Conservation (phyloP, 1,140 invertebrate genomes). For the Himalopsyche phryganea region DNA sequence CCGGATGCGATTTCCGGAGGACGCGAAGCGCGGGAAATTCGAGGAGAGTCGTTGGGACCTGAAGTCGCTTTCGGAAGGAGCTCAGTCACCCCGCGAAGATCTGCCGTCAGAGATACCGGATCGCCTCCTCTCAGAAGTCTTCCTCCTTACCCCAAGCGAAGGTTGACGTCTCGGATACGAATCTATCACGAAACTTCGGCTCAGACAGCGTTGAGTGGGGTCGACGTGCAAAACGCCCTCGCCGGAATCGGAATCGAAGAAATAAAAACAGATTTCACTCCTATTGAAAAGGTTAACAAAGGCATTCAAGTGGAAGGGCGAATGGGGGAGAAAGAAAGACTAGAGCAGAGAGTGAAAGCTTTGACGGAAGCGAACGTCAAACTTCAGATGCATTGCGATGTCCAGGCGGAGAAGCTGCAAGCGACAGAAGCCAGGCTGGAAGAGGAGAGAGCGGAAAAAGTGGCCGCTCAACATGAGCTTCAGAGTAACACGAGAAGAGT, state of each 20-base stretch:
- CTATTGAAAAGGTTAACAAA: constrained; percentile 41
- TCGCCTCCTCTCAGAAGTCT: constrained; percentile 47
- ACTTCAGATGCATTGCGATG: constrained; percentile 38
- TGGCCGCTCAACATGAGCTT: constrained; percentile 67
- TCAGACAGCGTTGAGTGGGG: constrained; percentile 69
- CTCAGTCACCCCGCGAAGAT: constrained; percentile 45
- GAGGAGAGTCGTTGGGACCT: constrained; percentile 45
- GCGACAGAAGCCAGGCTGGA: constrained; percentile 54
- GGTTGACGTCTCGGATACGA: constrained; percentile 52
- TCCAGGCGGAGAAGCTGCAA: constrained; percentile 47
- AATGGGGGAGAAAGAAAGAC: constrained; percentile 57
- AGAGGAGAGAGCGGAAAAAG: constrained; percentile 65
- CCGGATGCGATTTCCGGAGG: constrained; percentile 49
- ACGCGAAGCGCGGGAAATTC: constrained; percentile 40
- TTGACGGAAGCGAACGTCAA: constrained; percentile 41
- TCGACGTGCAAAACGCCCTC: constrained; percentile 67
- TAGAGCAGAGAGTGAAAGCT: constrained; percentile 56
- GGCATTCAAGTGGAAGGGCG: constrained; percentile 66
- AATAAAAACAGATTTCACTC: constrained; percentile 34
- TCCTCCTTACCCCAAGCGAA: constrained; percentile 54
- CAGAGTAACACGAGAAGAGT: constrained; percentile 68
- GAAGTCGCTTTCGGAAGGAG: constrained; percentile 38
- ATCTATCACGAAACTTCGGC: constrained; percentile 75
- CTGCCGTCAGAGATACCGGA: constrained; percentile 39
- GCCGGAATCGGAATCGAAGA: constrained; percentile 54